These are phyloP conservation scores for Hermaeophaga mercurialis DNA, from an alignment of 2,888 invertebrate genomes.

Conservation along the genomic window DNA sequence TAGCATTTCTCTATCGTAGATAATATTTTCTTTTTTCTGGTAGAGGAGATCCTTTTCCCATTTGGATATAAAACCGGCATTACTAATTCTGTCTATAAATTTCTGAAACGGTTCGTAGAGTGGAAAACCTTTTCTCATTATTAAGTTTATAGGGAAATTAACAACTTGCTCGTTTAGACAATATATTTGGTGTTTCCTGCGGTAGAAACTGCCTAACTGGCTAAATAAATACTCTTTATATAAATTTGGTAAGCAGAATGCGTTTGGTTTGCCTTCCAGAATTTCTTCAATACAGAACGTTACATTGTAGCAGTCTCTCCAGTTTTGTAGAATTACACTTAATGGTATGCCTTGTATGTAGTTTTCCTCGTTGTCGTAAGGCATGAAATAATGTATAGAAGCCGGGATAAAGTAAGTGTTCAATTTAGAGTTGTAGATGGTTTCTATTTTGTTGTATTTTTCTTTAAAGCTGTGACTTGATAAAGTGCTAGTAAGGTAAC, in stretches of 20 bases:
- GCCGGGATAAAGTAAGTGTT: constrained; percentile 41
- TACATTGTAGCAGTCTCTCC: constrained; percentile 38
- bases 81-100: constrained; percentile 44
- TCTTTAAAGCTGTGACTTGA: constrained; percentile 42
- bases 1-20: constrained; percentile 2
- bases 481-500: constrained; percentile 45
- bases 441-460: constrained; percentile 41
- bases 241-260: constrained; percentile 45
- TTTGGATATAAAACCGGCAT: constrained; percentile 42
- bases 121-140: constrained; percentile 52
- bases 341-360: constrained; percentile 25
- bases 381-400: constrained; percentile 37
- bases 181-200: constrained; percentile 40
- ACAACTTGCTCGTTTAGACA: constrained; percentile 46
- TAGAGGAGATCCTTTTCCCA: constrained; percentile 35
- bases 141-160: constrained; percentile 49
- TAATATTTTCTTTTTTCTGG: constrained; percentile 6
- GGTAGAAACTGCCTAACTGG: constrained; percentile 40
- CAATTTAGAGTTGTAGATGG: constrained; percentile 42
- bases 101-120: constrained; percentile 43
- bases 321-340: constrained; percentile 21
- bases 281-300: constrained; percentile 41
- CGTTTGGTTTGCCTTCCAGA: constrained; percentile 38
- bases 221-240: constrained; percentile 45
- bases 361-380: constrained; percentile 11